Conservation (phyloP, 2,113 vertebrate genomes). For the Antidorcas marsupialis region DNA sequence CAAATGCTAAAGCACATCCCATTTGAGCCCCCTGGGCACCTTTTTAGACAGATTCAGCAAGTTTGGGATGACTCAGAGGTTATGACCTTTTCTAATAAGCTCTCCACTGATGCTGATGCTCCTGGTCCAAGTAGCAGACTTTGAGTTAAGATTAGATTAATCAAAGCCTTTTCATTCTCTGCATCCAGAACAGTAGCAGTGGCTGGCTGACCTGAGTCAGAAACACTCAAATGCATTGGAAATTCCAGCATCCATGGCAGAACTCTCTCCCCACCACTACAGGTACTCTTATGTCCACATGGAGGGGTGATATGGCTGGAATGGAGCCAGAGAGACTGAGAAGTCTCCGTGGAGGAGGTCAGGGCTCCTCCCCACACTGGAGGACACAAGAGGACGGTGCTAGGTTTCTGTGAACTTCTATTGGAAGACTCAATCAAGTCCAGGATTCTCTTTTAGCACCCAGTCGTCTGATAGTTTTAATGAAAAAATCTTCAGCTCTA, state of each 20-base stretch:
- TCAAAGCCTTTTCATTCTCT: not conserved
- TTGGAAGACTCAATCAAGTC: not conserved
- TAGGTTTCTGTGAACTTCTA: not conserved
- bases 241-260: too few relatives aligned
- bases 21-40: too few relatives aligned
- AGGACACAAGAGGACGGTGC: accelerated
- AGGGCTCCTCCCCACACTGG: not conserved
- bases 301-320: not conserved
- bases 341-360: not conserved
- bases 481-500: not conserved
- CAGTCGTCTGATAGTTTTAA: not conserved
- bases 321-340: not conserved
- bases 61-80: not conserved
- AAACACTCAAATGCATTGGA: accelerated
- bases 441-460: not conserved
- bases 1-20: too few relatives aligned
- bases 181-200: accelerated
- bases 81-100: not conserved
- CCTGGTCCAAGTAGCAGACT: not conserved
- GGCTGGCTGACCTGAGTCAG: too few relatives aligned
- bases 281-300: accelerated
- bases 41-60: not conserved
- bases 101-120: not conserved
- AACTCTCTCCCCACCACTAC: not conserved
- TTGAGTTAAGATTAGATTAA: not conserved